Evolutionary conservation across 2,797 vertebrate genomes (phyloP).

Genomic region (Halcyon leucocephala): DNA sequence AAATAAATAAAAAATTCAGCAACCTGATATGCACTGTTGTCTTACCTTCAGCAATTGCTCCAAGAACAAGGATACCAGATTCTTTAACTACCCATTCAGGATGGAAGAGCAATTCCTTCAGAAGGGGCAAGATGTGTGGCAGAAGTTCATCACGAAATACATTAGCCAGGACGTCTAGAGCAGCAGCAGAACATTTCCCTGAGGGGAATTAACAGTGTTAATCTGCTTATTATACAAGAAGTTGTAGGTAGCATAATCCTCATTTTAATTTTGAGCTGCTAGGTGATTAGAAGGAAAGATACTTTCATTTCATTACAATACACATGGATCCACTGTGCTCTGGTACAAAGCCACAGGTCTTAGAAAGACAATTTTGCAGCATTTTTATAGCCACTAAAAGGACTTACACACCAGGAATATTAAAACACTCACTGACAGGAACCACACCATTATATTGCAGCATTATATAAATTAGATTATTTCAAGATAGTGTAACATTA

Average conservation of each 20-base stretch:
- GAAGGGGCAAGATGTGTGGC: conserved; percentile 90
- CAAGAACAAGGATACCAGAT: conserved; percentile 95
- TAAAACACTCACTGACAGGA: background rate
- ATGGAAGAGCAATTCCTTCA: conserved; percentile 96
- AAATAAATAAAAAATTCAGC: background rate
- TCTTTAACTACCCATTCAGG: conserved; percentile 96
- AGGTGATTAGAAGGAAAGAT: background rate
- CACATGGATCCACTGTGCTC: background rate
- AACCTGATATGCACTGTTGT: background rate
- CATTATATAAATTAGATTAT: background rate
- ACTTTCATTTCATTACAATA: background rate
- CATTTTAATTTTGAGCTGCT: background rate
- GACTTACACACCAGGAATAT: background rate
- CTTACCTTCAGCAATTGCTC: conserved; percentile 94
- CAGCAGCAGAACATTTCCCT: conserved; percentile 97
- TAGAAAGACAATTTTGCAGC: background rate
- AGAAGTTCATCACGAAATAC: conserved; percentile 95
- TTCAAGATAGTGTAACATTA: background rate
- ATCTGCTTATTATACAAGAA: background rate
- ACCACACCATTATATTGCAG: background rate
- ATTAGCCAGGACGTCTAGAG: conserved; percentile 93
- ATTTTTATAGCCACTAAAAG: background rate
- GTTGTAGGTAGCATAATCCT: background rate
- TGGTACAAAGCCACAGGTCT: background rate
- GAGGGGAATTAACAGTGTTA: conserved; percentile 8